Evolutionary conservation across 2,888 invertebrate species (phyloP), one percentile per base, ranked within the genome.

Genomic region (Oeneis ivallda): DNA sequence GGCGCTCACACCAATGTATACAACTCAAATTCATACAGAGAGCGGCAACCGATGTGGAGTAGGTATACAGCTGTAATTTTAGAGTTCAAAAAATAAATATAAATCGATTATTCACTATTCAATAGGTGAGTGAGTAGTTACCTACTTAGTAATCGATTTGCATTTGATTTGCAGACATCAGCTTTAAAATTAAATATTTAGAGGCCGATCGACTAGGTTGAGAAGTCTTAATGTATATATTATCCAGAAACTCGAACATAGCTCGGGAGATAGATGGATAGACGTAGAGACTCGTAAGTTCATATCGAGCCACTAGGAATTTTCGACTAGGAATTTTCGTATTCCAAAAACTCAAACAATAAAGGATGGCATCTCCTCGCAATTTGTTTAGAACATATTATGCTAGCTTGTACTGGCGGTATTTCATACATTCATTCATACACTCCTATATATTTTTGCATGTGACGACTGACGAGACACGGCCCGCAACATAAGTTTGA

Each of bases 281-380:
- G 4, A 41, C 13, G 13, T 13, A 0, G 39, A n/a, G 7, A n/a
- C 43, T 45, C 45, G 15, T 45, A 56, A 39, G 11, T 9, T 1
- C 17, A 56, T 37, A 19, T 3, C 15, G 39, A 56, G 41, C 54
- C 17, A 2, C 13, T 11, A 17, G 17, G 54, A 41, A 41, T 17
- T 15, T 72, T 72, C 73, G 70, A 74, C 73, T 69, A 74, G n/a
- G n/a, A n/a, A n/a, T n/a, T n/a, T n/a, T n/a, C n/a, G 69, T 75
- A 75, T 72, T 79, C 71, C 65, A 47, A 78, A 79, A 76, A 84
- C 82, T 80, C 75, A 76, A 78, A 77, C 75, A 76, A 73, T 72
- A 75, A 73, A 75, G 71, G 58, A 66, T 59, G 64, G 68, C 56
- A 56, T 41, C 41, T 41, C 60, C 65, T 59, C 64, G 68, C 56